Percentiles rank a stretch among this genome's conserved stretches.
These are phyloP conservation scores for Apostichopus parvimensis DNA, from an alignment of 35 echinoderm and acorn worm genomes.

Conservation along the genomic window DNA sequence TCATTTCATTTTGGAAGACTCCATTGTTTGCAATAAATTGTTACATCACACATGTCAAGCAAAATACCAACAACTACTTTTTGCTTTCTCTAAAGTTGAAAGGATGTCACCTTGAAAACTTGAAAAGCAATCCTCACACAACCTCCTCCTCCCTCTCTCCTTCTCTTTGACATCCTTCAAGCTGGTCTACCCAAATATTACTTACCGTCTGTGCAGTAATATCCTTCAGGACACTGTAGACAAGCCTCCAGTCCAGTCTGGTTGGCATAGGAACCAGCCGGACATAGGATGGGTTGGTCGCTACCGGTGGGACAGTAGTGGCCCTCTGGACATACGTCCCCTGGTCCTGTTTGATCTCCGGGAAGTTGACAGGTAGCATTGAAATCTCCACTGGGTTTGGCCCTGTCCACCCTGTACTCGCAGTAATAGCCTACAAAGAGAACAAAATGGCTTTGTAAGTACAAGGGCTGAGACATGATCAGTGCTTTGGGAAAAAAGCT, in stretches of 20 bases:
- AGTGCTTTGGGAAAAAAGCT: too few species aligned
- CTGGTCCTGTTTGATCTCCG: conserved; percentile 83
- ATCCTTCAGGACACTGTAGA: conserved; percentile 80
- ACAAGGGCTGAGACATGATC: background rate
- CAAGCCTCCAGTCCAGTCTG: conserved; percentile 74
- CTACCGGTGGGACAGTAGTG: conserved; percentile 86
- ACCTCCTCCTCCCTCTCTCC: too few species aligned
- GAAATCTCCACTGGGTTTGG: conserved; percentile 78
- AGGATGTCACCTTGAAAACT: too few species aligned
- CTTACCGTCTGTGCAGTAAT: conserved; percentile 90
- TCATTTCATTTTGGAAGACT: too few species aligned
- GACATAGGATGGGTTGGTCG: conserved; percentile 60
- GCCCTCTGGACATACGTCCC: conserved; percentile 86
- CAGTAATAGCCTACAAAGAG: conserved; percentile 78
- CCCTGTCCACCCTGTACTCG: conserved; percentile 87
- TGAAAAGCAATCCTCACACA: too few species aligned
- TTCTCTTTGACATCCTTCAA: too few species aligned
- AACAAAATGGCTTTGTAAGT: background rate
- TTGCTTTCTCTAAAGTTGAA: too few species aligned
- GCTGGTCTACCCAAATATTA: too few species aligned
- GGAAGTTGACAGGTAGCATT: conserved; percentile 75
- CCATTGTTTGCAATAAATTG: too few species aligned
- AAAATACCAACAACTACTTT: too few species aligned
- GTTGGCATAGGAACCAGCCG: conserved; percentile 82
- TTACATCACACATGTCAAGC: too few species aligned